These are phyloP conservation scores for Meghimatium bilineatum DNA, from an alignment of 2,888 invertebrate genomes.

Conservation along the genomic window DNA sequence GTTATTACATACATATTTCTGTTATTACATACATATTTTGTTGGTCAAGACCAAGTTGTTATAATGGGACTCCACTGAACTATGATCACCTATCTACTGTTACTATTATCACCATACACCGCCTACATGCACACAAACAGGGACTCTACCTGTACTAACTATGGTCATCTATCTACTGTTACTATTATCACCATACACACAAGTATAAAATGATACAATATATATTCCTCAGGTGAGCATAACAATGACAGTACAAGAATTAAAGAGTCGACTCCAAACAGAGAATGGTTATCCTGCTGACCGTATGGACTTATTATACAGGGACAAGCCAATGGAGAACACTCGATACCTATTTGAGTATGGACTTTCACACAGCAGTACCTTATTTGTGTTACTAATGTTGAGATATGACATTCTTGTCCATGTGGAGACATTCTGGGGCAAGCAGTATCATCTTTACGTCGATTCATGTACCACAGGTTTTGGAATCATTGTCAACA, in stretches of 20 bases:
- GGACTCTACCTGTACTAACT: no score
- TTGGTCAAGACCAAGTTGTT: no score
- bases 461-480: constrained; percentile 67
- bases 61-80: no score
- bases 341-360: constrained; percentile 62
- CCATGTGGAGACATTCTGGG: constrained; percentile 72
- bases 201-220: neutral
- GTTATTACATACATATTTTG: no score
- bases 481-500: constrained; percentile 60
- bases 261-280: constrained; percentile 63
- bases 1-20: no score
- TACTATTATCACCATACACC: no score
- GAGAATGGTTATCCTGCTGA: constrained; percentile 64
- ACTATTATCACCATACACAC: no score
- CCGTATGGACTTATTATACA: constrained; percentile 65
- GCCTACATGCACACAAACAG: no score
- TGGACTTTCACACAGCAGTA: constrained; percentile 57
- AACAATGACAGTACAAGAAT: constrained; percentile 61
- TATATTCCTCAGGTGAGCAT: constrained; percentile 46
- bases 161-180: no score
- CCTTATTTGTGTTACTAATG: constrained; percentile 63
- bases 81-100: no score
- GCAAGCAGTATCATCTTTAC: constrained; percentile 64
- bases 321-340: constrained; percentile 64
- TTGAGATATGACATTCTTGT: constrained; percentile 62